Evolutionary conservation across 2,888 invertebrate species (phyloP).

Genomic region (Bursaphelenchus okinawaensis): DNA sequence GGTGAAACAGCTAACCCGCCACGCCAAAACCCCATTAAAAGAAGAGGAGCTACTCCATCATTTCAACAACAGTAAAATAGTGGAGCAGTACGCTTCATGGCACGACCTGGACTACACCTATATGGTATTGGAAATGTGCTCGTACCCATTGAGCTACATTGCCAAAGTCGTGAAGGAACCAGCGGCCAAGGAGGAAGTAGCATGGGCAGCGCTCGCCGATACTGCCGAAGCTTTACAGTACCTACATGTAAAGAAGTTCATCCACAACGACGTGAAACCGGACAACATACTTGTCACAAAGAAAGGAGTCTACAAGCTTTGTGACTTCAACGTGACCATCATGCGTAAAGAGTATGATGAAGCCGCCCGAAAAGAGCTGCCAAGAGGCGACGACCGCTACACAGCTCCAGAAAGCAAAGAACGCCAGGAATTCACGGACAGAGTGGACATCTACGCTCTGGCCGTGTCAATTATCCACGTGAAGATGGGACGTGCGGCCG

Average conservation of each 20-base stretch:
- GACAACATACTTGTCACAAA: not conserved
- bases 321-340: not conserved
- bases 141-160: not conserved
- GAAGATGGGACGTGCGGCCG: not conserved
- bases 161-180: not conserved
- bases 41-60: not conserved
- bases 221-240: not conserved
- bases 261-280: slow-evolving; percentile 14
- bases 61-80: not conserved
- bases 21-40: not conserved
- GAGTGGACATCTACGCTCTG: not conserved
- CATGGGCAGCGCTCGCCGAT: not conserved
- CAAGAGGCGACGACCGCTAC: not conserved
- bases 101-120: not conserved
- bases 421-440: not conserved
- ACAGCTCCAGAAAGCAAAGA: not conserved
- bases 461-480: not conserved
- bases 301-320: not conserved
- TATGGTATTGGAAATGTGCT: not conserved
- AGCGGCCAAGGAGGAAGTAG: not conserved
- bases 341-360: not conserved
- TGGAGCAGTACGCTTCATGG: not conserved
- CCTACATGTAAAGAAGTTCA: not conserved
- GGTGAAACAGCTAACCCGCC: not conserved
- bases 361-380: not conserved